Evolutionary conservation across 2,888 invertebrate species (phyloP), one percentile per base, ranked within the genome.

Genomic region (Pristionchus mayeri): DNA sequence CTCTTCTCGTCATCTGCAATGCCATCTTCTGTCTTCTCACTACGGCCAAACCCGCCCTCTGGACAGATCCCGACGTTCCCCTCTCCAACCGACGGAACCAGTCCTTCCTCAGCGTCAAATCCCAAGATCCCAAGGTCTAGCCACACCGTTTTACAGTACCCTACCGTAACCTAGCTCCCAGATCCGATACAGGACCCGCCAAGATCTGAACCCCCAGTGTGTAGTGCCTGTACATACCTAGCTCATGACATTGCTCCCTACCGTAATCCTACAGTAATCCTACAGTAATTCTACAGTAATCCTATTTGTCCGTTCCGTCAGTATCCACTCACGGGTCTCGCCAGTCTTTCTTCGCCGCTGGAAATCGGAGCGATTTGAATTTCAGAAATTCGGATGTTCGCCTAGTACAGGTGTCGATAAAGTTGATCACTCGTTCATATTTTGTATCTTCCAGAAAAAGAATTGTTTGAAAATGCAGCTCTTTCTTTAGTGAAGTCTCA

Each of bases 1-100:
- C 79, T 27, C 87, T 91, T 24, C 88, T 92, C 11, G 34, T 91
- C 54, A 67, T 89, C 11, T 88, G 89, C 60, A 92, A 92, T 84
- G 86, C 83, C 18, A 85, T 27, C 60, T 60, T 60, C 30, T 27
- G 30, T 30, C 9, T 27, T 11, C 27, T 60, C 60, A 27, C 24
- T 18, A 27, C 54, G 54, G 30, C 30, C 60, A 60, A 60, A 27
- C 60, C 27, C 7, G 6, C 30, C 30, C 1, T 60, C 30, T 60
- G 54, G 54, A 54, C 54, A 4, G 54, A 54, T 13, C 54, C 54
- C 9, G 54, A 54, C 21, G 54, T 54, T 21, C 11, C 54, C 54
- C 9, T 27, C 6, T 7, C 30, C 0, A 27, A 24, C 60, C 21
- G 63, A 63, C 13, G 63, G 21, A 34, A 34, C 16, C 63, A 34